These are phyloP conservation scores for Epinotia bilunana DNA, from an alignment of 2,888 invertebrate genomes.

Conservation along the genomic window DNA sequence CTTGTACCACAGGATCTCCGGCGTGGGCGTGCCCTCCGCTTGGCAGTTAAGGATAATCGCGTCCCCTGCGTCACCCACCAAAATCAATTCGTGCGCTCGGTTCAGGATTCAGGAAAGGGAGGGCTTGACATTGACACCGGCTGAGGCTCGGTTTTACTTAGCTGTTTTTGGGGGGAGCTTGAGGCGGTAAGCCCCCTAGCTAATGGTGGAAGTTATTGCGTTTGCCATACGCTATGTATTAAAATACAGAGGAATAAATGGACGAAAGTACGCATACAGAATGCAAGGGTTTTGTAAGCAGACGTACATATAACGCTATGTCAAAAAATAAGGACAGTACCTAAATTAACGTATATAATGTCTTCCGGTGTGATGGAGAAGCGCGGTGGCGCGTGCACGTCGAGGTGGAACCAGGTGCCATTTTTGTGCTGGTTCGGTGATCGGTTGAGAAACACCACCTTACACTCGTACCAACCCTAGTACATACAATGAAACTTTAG, in stretches of 20 bases:
- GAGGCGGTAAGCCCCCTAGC: too few species aligned
- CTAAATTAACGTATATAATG: constrained; percentile 97
- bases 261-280: constrained; percentile 14
- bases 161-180: too few species aligned
- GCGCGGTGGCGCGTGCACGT: constrained; percentile 98
- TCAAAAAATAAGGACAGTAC: constrained; percentile 59
- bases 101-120: too few species aligned
- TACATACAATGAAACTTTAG: constrained; percentile 29
- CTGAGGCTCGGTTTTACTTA: too few species aligned
- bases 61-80: constrained; percentile 87
- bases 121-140: too few species aligned
- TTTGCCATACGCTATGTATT: background rate
- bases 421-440: constrained; percentile 96
- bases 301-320: constrained; percentile 17
- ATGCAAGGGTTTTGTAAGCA: constrained; percentile 18
- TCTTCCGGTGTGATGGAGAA: constrained; percentile 98
- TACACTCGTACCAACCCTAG: constrained; percentile 97
- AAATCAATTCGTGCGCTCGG: background rate
- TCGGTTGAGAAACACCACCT: constrained; percentile 97
- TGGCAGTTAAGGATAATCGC: constrained; percentile 98
- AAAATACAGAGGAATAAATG: constrained; percentile 15
- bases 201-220: constrained; percentile 1
- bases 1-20: constrained; percentile 98
- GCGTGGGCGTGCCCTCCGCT: constrained; percentile 97
- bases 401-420: constrained; percentile 99